phyloP scores from a whole-genome alignment of 1,140 invertebrate species.

The Drosophila nigromelanica region DNA sequence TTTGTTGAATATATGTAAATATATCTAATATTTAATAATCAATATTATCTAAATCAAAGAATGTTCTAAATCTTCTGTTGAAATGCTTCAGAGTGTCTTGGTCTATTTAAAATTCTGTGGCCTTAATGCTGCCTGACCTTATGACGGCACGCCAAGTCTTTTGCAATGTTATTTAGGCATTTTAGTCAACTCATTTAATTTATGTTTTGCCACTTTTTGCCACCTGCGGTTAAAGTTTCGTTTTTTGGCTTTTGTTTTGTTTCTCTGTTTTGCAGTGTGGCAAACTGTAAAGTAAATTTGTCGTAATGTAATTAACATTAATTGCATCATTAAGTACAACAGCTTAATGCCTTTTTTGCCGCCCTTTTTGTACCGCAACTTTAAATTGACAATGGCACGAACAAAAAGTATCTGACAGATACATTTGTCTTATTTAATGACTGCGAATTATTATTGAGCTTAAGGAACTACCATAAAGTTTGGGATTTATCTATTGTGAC shows the following conservation, averaged over 20 bases:
- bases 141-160: background rate
- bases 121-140: constrained; percentile 1
- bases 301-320: constrained; percentile 74
- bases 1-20: too few relatives aligned
- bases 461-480: background rate
- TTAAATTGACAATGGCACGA: constrained; percentile 19
- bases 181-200: constrained; percentile 32
- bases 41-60: background rate
- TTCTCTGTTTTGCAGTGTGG: background rate
- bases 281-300: constrained; percentile 16
- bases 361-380: constrained; percentile 39
- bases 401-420: constrained; percentile 52
- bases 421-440: constrained; percentile 76
- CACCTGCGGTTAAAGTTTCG: constrained; percentile 14
- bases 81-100: background rate
- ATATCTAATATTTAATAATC: too few relatives aligned
- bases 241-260: constrained; percentile 9
- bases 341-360: constrained; percentile 66
- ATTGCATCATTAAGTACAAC: constrained; percentile 78
- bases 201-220: constrained; percentile 12
- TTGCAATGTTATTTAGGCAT: constrained; percentile 14
- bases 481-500: background rate
- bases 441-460: constrained; percentile 13
- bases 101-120: background rate
- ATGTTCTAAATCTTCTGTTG: too few relatives aligned